These are phyloP conservation scores for Idaea aversata DNA, from an alignment of 2,888 invertebrate genomes.

Conservation along the genomic window DNA sequence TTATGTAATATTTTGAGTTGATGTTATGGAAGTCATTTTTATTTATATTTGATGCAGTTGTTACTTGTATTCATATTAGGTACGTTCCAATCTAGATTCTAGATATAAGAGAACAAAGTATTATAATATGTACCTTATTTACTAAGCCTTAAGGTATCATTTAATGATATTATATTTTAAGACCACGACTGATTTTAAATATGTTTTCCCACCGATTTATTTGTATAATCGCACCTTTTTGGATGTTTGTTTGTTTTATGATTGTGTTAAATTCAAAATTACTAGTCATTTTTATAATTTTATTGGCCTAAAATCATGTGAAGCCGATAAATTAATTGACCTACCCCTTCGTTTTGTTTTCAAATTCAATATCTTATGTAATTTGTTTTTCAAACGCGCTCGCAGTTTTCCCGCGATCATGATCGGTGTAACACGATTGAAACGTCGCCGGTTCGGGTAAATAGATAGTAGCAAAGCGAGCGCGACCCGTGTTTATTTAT, in stretches of 20 bases:
- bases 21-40: neutral
- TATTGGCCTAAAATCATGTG: neutral
- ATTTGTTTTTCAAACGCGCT: no score
- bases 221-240: neutral
- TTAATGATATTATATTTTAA: conserved; percentile 2
- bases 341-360: no score
- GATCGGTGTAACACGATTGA: no score
- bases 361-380: no score
- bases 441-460: no score
- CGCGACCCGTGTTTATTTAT: no score
- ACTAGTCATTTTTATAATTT: neutral
- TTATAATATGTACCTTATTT: conserved; percentile 5
- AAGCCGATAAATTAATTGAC: no score
- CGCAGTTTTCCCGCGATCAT: no score
- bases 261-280: neutral
- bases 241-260: neutral
- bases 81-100: neutral
- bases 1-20: neutral
- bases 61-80: neutral
- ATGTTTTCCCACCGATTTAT: neutral
- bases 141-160: conserved; percentile 2
- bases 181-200: conserved; percentile 2
- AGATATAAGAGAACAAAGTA: conserved; percentile 3
- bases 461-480: no score
- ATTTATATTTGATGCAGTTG: neutral